Base-by-base conservation (phyloP, 2,888 invertebrate species). In the Synergus japonicus region DNA sequence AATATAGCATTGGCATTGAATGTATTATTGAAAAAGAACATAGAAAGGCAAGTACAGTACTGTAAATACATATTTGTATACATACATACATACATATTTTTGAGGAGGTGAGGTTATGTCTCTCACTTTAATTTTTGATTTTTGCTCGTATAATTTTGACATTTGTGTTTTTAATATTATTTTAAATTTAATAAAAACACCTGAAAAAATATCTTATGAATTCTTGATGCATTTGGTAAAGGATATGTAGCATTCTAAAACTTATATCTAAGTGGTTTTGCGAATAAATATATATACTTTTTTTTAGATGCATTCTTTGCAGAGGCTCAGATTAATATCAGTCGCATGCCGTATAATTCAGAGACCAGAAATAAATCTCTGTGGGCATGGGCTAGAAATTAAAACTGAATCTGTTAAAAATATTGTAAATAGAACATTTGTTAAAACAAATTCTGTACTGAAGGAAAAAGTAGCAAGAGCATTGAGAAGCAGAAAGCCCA, bases 401-500 rank as follows among this genome's bases (percentile, higher is more conserved):
- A 10, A 9, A 10, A 73, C 29, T 18, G 54, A 54, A 49, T 73
- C 29, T n/a, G 13, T 73, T 49, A 13, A 1, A 15, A 54, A 49
- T 15, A 46, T 22, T 15, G n/a, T 82, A 54, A 78, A 76, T 43
- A 86, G 87, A 78, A 77, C 80, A 29, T 85, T 89, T 29, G 85
- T 84, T 77, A 86, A 83, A 67, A 84, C 84, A 4, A 67, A 79
- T 77, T 81, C 76, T 78, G 43, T 79, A 15, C 44, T 22, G 13
- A 63, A 84, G 29, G 49, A 84, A 67, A 76, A 87, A 41, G 4
- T 79, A 54, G 81, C 90, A 44, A 83, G 77, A 73, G 83, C 92
- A 58, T 81, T 92, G 73, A 89, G 91, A 81, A 88, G 79, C 77
- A 79, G 73, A 64, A 92, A 92, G 78, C 83, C 88, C 49, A 92